phyloP scores from a whole-genome alignment of 2,113 vertebrate genomes.

The Atractosteus spatula region DNA sequence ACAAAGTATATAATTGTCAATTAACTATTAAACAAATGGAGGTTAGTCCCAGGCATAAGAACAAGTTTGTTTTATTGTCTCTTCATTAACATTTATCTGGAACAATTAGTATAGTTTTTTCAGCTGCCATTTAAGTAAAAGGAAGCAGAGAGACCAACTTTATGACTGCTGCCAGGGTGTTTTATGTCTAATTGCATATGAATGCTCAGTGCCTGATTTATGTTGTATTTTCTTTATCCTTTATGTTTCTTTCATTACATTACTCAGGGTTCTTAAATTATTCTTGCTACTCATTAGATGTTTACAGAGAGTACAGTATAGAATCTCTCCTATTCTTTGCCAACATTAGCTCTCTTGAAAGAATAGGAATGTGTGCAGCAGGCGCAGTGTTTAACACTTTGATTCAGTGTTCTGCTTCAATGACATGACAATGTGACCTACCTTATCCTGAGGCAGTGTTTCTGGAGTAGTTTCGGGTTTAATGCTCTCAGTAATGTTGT shows the following conservation, averaged over 20 bases:
- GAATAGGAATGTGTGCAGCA: too few relatives aligned
- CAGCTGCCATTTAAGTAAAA: too few relatives aligned
- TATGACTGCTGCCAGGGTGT: conserved; percentile 57
- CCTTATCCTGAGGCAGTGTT: conserved; percentile 34
- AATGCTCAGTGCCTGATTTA: conserved; percentile 61
- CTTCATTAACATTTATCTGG: too few relatives aligned
- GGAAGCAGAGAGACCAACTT: too few relatives aligned
- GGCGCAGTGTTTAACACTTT: not conserved
- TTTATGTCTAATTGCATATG: conserved; percentile 70
- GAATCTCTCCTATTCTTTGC: too few relatives aligned
- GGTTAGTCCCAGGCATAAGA: too few relatives aligned
- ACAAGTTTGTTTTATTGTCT: too few relatives aligned
- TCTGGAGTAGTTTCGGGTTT: conserved; percentile 21
- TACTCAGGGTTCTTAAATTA: conserved; percentile 46
- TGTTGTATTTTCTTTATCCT: conserved; percentile 47
- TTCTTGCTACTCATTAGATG: conserved; percentile 56
- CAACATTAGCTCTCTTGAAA: too few relatives aligned
- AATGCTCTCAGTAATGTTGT: conserved; percentile 48
- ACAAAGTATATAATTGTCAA: too few relatives aligned
- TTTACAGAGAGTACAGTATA: conserved; percentile 39
- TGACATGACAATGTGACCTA: conserved; percentile 32
- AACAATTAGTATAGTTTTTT: too few relatives aligned
- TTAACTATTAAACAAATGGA: too few relatives aligned
- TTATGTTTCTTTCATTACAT: conserved; percentile 64
- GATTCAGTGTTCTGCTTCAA: not conserved